Percentiles rank a stretch among this genome's conserved stretches.
These are phyloP conservation scores for Podarcis muralis DNA, from an alignment of 2,113 vertebrate species.

Conservation along the genomic window DNA sequence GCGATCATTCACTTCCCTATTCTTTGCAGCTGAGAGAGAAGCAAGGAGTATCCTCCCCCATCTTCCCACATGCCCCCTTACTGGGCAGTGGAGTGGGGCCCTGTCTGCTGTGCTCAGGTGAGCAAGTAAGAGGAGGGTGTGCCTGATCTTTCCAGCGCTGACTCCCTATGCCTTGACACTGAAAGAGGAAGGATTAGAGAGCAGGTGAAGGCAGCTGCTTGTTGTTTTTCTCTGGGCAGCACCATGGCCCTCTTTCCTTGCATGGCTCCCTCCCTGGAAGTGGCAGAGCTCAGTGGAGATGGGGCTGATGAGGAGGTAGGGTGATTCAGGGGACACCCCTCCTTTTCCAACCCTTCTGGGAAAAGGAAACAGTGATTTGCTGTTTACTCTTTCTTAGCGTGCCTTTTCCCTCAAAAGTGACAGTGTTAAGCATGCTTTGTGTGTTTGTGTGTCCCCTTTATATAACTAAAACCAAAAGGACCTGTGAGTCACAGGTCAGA, in stretches of 20 bases:
- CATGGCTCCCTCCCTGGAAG: neutral
- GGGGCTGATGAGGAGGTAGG: neutral
- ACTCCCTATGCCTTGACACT: neutral
- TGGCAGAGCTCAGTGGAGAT: neutral
- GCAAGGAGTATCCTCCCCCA: neutral
- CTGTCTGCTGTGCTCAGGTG: too few relatives aligned
- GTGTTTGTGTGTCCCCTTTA: neutral
- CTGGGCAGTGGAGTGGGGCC: neutral
- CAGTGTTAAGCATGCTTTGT: neutral
- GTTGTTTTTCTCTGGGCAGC: neutral
- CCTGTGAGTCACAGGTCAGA: neutral
- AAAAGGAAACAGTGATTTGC: neutral
- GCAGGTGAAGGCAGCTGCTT: neutral
- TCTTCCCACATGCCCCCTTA: too few relatives aligned
- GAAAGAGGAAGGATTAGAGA: neutral
- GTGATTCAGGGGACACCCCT: neutral
- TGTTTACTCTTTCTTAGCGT: neutral
- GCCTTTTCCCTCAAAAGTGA: neutral
- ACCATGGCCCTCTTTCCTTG: neutral
- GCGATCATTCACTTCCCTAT: neutral
- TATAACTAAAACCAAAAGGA: neutral
- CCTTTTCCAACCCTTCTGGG: neutral
- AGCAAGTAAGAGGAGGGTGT: too few relatives aligned
- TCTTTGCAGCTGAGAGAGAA: too few relatives aligned
- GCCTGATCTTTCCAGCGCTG: too few relatives aligned